Conservation (phyloP, 2,888 invertebrate genomes). For the Poecilus cupreus region DNA sequence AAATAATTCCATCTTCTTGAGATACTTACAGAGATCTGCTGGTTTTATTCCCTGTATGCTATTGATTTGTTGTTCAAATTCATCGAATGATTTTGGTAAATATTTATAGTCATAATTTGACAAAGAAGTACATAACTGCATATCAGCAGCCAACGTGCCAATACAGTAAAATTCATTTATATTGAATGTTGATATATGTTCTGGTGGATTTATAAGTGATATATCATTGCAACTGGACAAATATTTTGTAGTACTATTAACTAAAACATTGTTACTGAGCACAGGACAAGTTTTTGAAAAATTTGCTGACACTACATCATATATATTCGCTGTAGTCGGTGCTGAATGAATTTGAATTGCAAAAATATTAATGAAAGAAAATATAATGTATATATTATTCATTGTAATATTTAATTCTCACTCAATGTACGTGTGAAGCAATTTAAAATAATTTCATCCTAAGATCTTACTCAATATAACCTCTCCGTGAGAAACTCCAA, state of each 20-base stretch:
- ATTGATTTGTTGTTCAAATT: slow-evolving; percentile 16
- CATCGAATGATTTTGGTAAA: slow-evolving; percentile 33
- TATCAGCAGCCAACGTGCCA: slow-evolving; percentile 35
- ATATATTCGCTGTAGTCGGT: neutral
- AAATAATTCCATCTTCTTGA: slow-evolving; percentile 6
- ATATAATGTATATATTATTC: slow-evolving; percentile 31
- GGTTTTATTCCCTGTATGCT: neutral
- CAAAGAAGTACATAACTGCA: slow-evolving; percentile 42
- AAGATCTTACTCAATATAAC: slow-evolving; percentile 23
- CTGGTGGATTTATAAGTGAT: neutral
- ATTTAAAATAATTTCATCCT: slow-evolving; percentile 32
- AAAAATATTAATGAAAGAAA: slow-evolving; percentile 37
- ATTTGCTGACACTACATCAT: slow-evolving; percentile 28
- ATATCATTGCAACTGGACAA: slow-evolving; percentile 40
- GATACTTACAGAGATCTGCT: neutral
- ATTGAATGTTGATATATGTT: slow-evolving; percentile 6
- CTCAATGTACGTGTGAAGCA: neutral
- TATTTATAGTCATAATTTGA: neutral
- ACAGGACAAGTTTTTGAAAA: slow-evolving; percentile 22
- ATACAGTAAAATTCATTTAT: slow-evolving; percentile 42
- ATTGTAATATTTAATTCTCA: slow-evolving; percentile 17
- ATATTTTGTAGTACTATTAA: slow-evolving; percentile 25
- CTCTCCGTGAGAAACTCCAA: neutral
- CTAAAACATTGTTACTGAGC: slow-evolving; percentile 1
- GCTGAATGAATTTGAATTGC: neutral